Conservation (phyloP, 2,797 vertebrate genomes). For the Scyliorhinus canicula region DNA sequence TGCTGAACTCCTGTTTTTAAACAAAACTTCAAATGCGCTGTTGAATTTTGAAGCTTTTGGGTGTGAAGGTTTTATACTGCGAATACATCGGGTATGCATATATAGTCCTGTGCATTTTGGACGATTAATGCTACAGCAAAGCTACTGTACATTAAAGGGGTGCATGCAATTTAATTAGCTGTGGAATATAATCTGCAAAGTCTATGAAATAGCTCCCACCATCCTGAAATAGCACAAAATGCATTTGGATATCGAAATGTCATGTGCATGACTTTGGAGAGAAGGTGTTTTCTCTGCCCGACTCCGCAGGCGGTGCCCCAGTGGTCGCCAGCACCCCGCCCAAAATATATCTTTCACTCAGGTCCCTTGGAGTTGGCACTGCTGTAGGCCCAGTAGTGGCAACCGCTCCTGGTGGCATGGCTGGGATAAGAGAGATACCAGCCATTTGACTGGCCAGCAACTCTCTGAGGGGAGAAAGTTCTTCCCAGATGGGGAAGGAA, state of each 20-base stretch:
- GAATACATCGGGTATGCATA: not conserved
- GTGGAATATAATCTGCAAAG: not conserved
- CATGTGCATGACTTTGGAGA: not conserved
- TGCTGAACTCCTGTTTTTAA: not conserved
- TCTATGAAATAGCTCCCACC: not conserved
- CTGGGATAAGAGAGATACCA: not conserved
- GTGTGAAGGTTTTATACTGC: not conserved
- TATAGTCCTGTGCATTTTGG: not conserved
- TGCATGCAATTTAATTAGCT: not conserved
- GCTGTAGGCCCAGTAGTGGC: not conserved
- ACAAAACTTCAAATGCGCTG: not conserved
- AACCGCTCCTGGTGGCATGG: not conserved
- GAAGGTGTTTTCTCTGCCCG: not conserved
- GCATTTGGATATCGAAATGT: not conserved
- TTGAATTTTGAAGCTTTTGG: conserved; percentile 2
- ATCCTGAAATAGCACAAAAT: not conserved
- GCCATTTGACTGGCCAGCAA: not conserved
- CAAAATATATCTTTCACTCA: too few relatives aligned
- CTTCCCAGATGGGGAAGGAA: not conserved
- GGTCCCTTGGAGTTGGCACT: not conserved
- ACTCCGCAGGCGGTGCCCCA: not conserved
- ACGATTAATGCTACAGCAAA: not conserved
- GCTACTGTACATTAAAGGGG: not conserved
- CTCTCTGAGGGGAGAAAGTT: not conserved
- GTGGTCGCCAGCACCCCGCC: too few relatives aligned